Conservation (phyloP, 2,797 vertebrate genomes). For the Rhadinocentrus ornatus region DNA sequence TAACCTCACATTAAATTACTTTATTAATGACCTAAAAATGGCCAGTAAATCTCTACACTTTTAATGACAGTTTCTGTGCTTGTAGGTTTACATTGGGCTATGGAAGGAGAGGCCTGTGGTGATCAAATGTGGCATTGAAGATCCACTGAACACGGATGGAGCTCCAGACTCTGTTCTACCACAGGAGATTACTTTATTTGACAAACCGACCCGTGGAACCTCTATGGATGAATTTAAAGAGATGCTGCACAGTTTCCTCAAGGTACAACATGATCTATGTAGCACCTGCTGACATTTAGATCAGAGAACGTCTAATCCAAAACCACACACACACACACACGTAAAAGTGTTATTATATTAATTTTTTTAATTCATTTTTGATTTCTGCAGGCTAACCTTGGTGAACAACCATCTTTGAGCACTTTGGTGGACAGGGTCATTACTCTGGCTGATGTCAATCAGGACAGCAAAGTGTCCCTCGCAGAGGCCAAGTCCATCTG, state of each 20-base stretch:
- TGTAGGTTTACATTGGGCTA: slow-evolving; percentile 91
- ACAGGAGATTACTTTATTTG: slow-evolving; percentile 88
- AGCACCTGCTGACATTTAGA: background rate
- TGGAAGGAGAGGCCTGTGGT: slow-evolving; percentile 93
- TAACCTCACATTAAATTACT: no score
- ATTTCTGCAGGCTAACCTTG: slow-evolving; percentile 87
- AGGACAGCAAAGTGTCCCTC: slow-evolving; percentile 91
- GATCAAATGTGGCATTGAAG: slow-evolving; percentile 92
- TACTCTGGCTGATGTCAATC: slow-evolving; percentile 91
- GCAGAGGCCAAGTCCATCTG: slow-evolving; percentile 96
- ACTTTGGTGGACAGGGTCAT: slow-evolving; percentile 88
- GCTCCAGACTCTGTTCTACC: slow-evolving; percentile 72
- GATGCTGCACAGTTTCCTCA: slow-evolving; percentile 94
- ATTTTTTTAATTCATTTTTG: background rate
- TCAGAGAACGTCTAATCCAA: background rate
- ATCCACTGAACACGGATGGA: slow-evolving; percentile 77
- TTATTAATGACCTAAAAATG: no score
- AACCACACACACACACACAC: background rate
- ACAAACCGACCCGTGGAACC: slow-evolving; percentile 94
- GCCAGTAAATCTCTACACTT: background rate
- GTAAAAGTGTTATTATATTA: background rate
- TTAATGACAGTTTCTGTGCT: background rate
- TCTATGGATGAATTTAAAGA: slow-evolving; percentile 97
- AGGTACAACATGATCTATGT: slow-evolving; percentile 76
- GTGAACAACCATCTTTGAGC: slow-evolving; percentile 89